phyloP scores from a whole-genome alignment of 2,113 vertebrate species.

The Chamaea fasciata region DNA sequence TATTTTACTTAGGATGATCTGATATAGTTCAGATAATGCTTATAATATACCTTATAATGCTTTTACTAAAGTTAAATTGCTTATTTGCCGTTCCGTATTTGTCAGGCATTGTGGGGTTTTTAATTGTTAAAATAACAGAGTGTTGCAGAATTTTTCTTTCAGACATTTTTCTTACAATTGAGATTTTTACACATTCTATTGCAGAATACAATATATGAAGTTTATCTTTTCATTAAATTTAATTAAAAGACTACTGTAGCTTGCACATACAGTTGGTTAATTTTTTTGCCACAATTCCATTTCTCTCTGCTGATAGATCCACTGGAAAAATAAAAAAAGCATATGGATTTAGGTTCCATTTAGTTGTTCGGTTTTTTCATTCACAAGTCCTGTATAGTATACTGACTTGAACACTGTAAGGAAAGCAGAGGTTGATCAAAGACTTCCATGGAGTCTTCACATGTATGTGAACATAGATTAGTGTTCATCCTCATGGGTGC shows the following conservation, averaged over 20 bases:
- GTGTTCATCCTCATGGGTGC: accelerated
- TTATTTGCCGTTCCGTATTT: not conserved
- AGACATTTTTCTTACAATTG: not conserved
- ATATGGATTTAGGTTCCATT: not conserved
- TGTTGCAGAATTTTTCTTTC: not conserved
- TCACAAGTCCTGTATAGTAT: not conserved
- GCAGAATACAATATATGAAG: not conserved
- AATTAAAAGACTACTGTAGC: not conserved
- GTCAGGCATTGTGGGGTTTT: accelerated
- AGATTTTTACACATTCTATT: not conserved
- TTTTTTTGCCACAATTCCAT: accelerated
- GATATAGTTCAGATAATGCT: not conserved
- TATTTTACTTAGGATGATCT: not conserved
- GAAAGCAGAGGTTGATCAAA: not conserved
- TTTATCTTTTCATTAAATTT: not conserved
- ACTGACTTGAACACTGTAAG: not conserved
- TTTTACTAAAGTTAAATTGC: not conserved
- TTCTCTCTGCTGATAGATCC: not conserved
- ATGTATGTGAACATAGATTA: no score
- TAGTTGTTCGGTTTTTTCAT: not conserved
- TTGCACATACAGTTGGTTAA: not conserved
- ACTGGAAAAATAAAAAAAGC: accelerated
- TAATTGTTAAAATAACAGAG: not conserved
- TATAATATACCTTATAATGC: not conserved
- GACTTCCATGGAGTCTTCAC: not conserved